Percentiles rank a stretch among this genome's conserved stretches.
These are phyloP conservation scores for Pardosa pseudoannulata DNA, from an alignment of 2,888 invertebrate genomes.

Conservation along the genomic window DNA sequence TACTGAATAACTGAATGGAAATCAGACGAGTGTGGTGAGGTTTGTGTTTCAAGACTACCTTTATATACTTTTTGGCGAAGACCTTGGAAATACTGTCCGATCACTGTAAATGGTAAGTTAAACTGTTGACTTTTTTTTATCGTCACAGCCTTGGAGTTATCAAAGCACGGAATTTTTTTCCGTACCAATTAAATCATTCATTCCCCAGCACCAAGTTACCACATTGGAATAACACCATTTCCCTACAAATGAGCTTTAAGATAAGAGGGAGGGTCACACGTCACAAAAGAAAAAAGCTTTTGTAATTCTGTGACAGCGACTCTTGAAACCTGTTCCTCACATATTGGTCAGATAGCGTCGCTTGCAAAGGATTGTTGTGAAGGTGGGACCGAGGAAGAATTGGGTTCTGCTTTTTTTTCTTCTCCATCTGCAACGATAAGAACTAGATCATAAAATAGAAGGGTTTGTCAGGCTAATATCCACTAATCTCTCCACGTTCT, in stretches of 20 bases:
- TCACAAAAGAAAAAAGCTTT: background rate
- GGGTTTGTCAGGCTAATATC: background rate
- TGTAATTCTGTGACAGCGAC: background rate
- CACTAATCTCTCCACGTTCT: background rate
- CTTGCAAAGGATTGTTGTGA: background rate
- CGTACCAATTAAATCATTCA: background rate
- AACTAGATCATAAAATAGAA: background rate
- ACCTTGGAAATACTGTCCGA: background rate
- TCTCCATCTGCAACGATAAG: background rate
- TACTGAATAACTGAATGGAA: background rate
- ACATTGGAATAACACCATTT: background rate
- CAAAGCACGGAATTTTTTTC: background rate
- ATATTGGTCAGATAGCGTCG: background rate
- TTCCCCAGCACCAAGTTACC: background rate
- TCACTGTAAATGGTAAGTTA: background rate
- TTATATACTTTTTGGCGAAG: background rate
- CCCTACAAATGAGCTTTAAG: background rate
- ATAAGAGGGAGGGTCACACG: background rate
- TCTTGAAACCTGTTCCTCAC: background rate
- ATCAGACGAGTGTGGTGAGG: background rate
- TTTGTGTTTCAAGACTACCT: background rate
- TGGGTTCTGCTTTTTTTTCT: too few species aligned
- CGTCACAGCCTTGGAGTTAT: background rate
- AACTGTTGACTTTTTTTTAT: background rate
- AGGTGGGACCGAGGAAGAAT: constrained; percentile 9